Base-by-base conservation (phyloP, 2,797 vertebrate species). In the Pteropus rufus region DNA sequence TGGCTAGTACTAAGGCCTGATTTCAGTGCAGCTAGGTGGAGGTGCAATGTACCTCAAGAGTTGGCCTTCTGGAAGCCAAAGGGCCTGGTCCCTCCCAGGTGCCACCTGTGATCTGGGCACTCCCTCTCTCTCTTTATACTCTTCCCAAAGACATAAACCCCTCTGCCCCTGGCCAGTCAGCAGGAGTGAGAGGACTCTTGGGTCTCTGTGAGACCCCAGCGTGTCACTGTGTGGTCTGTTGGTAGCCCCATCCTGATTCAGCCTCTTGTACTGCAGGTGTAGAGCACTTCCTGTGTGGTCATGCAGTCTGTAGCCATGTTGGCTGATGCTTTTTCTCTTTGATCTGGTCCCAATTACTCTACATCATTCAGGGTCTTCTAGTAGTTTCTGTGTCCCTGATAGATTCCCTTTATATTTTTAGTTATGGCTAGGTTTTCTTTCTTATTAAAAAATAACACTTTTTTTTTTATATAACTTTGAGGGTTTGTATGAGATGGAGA, bases 1-100 rank as follows among this genome's bases (percentile, higher is more conserved):
- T 18, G 41, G 23, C 23, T 46, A 10, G 36, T 31, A 41, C 16
- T 58, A 26, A 67, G 70, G 26, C 21, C 24, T 77, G 90, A 62
- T 34, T 21, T 60, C 52, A 1, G 9, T 26, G 41, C 23, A 2
- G n/a, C 0, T 1, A 36, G 16, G 3, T 19, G 16, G 29, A 21
- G 69, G 15, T 16, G 56, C 7, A 18, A 11, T 29, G 41, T 31
- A 5, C 65, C 29, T 31, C 41, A 8, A 49, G 41, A 56, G 16
- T 83, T 24, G 18, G 81, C 10, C 60, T 7, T 52, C 41, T 39
- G 39, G 58, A 19, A 69, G 21, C 36, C 7, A 7, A 56, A 24
- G 21, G 26, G 29, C 36, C 58, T 62, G 52, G 23, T 36, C 10
- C 31, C 49, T 82, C 10, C 24, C 23, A 36, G 56, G 82, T 19